A percentile compares a stretch with the other conserved stretches of the same genome.
Conservation (phyloP, 2,113 vertebrate genomes). For the Archocentrus centrarchus region DNA sequence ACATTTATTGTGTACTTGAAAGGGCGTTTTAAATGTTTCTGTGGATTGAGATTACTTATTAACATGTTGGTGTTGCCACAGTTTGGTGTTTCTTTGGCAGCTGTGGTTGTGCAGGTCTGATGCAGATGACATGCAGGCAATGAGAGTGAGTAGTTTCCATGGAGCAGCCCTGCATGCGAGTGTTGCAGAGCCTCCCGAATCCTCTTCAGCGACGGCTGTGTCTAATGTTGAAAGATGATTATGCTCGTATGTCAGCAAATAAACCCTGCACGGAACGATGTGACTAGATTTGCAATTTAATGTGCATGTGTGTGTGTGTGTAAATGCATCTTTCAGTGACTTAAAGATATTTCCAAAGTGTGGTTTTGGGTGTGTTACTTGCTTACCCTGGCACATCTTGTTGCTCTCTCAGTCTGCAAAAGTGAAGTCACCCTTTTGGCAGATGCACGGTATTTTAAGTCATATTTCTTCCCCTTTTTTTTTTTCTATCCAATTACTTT, state of each 20-base stretch:
- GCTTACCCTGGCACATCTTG: conserved; percentile 56
- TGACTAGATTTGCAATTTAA: conserved; percentile 26
- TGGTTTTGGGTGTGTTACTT: conserved; percentile 71
- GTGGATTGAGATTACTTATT: background rate
- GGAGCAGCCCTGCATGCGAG: conserved; percentile 69
- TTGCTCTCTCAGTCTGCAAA: conserved; percentile 26
- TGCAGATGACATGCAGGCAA: conserved; percentile 51
- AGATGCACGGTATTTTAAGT: background rate
- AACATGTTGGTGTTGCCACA: background rate
- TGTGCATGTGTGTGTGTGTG: background rate
- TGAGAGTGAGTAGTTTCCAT: conserved; percentile 74
- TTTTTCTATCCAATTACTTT: background rate
- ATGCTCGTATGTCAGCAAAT: conserved; percentile 29
- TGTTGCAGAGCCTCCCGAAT: conserved; percentile 77
- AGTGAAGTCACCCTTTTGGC: conserved; percentile 65
- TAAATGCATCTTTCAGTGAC: conserved; percentile 8
- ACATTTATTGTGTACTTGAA: background rate
- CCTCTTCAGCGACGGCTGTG: conserved; percentile 73
- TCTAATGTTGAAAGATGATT: conserved; percentile 61
- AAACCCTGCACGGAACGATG: background rate
- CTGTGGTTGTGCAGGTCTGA: conserved; percentile 46
- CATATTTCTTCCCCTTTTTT: background rate
- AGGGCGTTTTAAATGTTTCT: background rate
- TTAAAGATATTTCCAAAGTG: conserved; percentile 54
- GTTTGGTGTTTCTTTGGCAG: conserved; percentile 27